Conservation (phyloP, 2,113 vertebrate species). For the Rafetus swinhoei region DNA sequence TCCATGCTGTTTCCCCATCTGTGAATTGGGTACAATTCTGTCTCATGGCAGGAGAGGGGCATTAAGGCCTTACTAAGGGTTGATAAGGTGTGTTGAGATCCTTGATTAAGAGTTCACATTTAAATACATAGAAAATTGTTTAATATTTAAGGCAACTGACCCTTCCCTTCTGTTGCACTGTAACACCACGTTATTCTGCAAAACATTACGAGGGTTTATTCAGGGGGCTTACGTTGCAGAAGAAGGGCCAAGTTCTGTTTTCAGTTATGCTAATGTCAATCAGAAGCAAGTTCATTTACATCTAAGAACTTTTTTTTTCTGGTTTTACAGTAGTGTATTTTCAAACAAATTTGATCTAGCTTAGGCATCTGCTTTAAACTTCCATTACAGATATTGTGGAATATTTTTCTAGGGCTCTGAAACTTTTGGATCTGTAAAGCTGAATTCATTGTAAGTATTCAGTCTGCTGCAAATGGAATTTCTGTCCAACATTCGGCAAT, state of each 20-base stretch:
- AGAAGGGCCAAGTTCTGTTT: neutral
- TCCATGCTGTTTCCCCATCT: neutral
- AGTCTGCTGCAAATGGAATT: neutral
- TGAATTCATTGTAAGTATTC: neutral
- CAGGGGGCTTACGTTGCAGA: neutral
- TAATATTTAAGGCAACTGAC: neutral
- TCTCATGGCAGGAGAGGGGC: neutral
- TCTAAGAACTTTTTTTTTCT: neutral
- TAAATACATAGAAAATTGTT: neutral
- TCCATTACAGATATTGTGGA: neutral
- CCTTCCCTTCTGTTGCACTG: neutral
- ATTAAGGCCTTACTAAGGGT: neutral
- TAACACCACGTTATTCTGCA: neutral
- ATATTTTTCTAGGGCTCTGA: neutral
- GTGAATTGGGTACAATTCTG: fast-evolving
- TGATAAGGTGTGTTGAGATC: neutral
- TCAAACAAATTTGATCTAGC: neutral
- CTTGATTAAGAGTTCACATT: fast-evolving
- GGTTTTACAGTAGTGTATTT: neutral
- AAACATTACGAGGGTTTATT: fast-evolving
- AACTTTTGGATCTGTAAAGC: neutral
- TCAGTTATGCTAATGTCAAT: fast-evolving
- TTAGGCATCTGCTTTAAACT: neutral
- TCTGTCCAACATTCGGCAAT: fast-evolving
- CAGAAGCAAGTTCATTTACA: neutral